A percentile compares a stretch with the other conserved stretches of the same genome.
Conservation (phyloP, 2,113 vertebrate genomes). For the Crotalus helleri region DNA sequence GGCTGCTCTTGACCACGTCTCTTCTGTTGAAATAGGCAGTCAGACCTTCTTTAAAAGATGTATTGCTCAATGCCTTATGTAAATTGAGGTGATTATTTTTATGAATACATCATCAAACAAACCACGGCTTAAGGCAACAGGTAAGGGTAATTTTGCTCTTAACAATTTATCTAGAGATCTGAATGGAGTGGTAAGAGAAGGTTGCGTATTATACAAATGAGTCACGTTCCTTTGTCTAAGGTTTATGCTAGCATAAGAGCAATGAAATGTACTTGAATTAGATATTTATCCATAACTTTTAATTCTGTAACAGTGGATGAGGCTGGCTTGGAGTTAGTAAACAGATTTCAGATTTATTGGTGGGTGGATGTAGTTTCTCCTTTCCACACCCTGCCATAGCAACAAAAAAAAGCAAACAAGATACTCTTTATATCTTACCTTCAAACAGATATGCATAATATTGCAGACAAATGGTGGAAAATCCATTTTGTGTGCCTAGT, state of each 20-base stretch:
- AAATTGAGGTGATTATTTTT: not conserved
- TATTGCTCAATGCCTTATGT: not conserved
- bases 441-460: not conserved
- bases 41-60: not conserved
- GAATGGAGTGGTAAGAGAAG: not conserved
- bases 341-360: not conserved
- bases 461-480: not conserved
- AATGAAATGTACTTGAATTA: not conserved
- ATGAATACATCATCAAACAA: not conserved
- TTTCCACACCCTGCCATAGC: not conserved
- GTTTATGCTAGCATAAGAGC: not conserved
- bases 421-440: not conserved
- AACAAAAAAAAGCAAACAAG: not conserved
- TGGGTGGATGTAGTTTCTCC: not conserved
- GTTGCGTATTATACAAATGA: not conserved
- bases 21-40: not conserved
- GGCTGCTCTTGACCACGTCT: not conserved
- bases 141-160: not conserved
- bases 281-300: too few species aligned
- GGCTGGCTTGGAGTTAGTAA: not conserved
- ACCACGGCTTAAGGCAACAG: not conserved
- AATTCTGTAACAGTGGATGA: not conserved
- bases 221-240: not conserved
- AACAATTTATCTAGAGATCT: not conserved
- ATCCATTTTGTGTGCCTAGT: not conserved